phyloP scores from a whole-genome alignment of 2,888 invertebrate species.

The Caenorhabditis sp. region DNA sequence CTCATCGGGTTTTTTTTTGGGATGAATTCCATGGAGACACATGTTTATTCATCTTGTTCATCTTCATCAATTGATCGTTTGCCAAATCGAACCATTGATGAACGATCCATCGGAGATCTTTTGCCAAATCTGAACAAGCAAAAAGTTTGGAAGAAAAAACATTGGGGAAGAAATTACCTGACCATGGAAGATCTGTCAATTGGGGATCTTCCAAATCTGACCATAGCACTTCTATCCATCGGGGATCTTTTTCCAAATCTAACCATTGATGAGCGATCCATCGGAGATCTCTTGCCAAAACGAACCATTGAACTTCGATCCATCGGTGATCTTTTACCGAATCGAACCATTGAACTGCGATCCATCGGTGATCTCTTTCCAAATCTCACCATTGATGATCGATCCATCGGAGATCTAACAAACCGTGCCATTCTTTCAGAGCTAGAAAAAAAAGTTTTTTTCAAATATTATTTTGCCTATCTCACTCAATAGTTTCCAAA shows the following conservation, averaged over 20 bases:
- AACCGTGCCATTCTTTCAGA: conserved; percentile 8
- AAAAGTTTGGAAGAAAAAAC: neutral
- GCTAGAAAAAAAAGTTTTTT: neutral
- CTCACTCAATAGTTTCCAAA: neutral
- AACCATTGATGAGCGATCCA: conserved; percentile 55
- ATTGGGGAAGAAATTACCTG: conserved; percentile 13
- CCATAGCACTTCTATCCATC: conserved; percentile 38
- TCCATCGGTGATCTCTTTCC: conserved; percentile 51
- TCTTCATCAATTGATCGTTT: conserved; percentile 6
- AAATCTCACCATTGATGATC: conserved; percentile 50
- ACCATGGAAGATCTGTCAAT: conserved; percentile 48
- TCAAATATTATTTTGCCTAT: too few species aligned
- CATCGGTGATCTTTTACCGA: conserved; percentile 53
- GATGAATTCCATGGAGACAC: neutral
- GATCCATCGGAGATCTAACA: conserved; percentile 39
- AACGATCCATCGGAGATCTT: conserved; percentile 45
- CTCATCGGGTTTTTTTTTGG: neutral
- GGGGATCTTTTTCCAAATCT: conserved; percentile 41
- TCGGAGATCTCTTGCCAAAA: conserved; percentile 41
- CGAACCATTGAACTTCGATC: conserved; percentile 54
- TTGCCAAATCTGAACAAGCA: conserved; percentile 44
- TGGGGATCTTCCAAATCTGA: conserved; percentile 34
- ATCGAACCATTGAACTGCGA: conserved; percentile 46
- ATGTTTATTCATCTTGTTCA: neutral
- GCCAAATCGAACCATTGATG: conserved; percentile 54